Percentiles rank a stretch among this genome's conserved stretches.
phyloP scores from a whole-genome alignment of 1,140 invertebrate genomes.

The Diorhabda elongata region DNA sequence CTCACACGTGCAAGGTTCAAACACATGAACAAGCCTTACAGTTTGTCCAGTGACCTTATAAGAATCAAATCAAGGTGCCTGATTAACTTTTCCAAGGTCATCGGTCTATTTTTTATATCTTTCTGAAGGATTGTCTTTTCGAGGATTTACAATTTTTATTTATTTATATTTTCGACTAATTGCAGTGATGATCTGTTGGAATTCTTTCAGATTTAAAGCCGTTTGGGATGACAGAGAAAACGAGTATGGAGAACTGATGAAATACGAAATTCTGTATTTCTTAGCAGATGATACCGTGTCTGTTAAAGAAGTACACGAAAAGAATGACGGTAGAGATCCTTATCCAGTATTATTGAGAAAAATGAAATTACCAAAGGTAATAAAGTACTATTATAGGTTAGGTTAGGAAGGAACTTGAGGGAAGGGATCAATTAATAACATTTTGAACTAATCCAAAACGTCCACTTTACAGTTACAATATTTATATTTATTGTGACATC shows the following conservation, averaged over 20 bases:
- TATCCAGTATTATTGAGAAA: constrained; percentile 68
- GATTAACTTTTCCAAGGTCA: neutral
- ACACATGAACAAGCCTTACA: too few relatives aligned
- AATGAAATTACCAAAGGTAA: constrained; percentile 63
- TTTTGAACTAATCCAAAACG: too few relatives aligned
- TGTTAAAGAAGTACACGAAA: constrained; percentile 65
- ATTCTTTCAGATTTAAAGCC: constrained; percentile 63
- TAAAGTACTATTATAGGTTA: too few relatives aligned
- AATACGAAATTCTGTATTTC: constrained; percentile 69
- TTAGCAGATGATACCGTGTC: constrained; percentile 76
- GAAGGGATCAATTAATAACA: too few relatives aligned
- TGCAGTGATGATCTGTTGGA: neutral
- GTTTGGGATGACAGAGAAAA: constrained; percentile 70
- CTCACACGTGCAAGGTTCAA: too few relatives aligned
- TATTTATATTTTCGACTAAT: neutral
- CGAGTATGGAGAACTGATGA: constrained; percentile 58
- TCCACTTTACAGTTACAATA: too few relatives aligned
- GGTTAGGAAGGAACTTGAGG: too few relatives aligned
- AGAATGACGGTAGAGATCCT: constrained; percentile 69
- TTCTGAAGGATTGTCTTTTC: neutral
- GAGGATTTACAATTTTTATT: neutral
- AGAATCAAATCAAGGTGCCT: too few relatives aligned
- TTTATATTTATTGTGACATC: too few relatives aligned
- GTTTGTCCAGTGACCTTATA: too few relatives aligned
- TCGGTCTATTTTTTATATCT: neutral